Percentiles rank a stretch among this genome's conserved stretches.
Conservation (phyloP, 2,113 vertebrate genomes). For the Marcusenius ussheri region DNA sequence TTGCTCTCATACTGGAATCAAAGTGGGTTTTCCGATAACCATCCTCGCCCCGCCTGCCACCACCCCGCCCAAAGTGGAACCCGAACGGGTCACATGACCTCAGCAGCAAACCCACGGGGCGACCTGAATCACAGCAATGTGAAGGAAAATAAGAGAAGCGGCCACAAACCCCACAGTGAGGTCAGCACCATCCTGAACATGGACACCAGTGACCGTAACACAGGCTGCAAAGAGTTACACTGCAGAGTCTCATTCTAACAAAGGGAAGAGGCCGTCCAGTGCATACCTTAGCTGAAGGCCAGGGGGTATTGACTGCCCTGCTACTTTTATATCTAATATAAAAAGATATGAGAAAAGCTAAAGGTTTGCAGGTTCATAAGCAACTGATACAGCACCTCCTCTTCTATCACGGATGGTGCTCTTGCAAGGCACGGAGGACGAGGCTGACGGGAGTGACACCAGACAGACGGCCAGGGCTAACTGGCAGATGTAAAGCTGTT, state of each 20-base stretch:
- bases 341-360: neutral
- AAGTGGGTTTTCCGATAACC: neutral
- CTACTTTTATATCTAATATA: neutral
- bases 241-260: neutral
- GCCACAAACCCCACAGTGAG: neutral
- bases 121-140: neutral
- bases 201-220: neutral
- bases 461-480: neutral
- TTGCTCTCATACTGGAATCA: neutral
- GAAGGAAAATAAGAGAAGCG: neutral
- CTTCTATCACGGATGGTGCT: neutral
- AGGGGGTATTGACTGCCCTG: neutral
- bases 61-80: neutral
- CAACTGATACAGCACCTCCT: neutral
- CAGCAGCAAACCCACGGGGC: neutral
- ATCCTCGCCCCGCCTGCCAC: neutral
- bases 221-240: neutral
- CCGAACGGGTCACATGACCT: neutral
- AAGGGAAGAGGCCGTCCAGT: neutral
- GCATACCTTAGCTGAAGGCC: neutral
- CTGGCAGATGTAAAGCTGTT: neutral
- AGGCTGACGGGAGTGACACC: neutral
- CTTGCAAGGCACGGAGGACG: neutral
- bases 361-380: neutral
- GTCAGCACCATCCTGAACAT: neutral